Evolutionary conservation across 2,888 invertebrate species (phyloP).

Genomic region (Chelonus formosanus): DNA sequence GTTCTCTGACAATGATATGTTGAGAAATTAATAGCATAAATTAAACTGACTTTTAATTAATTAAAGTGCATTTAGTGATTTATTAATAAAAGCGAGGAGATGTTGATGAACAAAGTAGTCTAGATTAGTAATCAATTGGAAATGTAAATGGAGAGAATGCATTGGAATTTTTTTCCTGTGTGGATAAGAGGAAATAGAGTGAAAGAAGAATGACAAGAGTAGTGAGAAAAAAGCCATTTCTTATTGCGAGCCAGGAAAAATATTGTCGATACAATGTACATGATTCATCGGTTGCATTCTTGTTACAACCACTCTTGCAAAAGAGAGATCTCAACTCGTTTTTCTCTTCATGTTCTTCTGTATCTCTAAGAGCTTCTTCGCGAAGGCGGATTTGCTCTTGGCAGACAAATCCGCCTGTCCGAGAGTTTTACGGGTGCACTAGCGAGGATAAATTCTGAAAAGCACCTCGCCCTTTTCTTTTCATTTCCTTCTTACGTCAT

Average conservation of each 20-base stretch:
- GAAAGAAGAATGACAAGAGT: conserved; percentile 3
- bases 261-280: conserved; percentile 37
- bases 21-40: too few relatives aligned
- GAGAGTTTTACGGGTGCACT: conserved; percentile 44
- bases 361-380: conserved; percentile 33
- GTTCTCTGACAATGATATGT: too few relatives aligned
- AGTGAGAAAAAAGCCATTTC: conserved; percentile 18
- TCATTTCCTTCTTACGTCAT: conserved; percentile 17
- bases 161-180: too few relatives aligned
- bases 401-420: conserved; percentile 51
- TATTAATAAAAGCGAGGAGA: too few relatives aligned
- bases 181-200: background rate
- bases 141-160: too few relatives aligned
- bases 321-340: conserved; percentile 14
- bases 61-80: too few relatives aligned
- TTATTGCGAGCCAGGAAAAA: conserved; percentile 28
- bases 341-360: conserved; percentile 13
- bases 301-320: conserved; percentile 16
- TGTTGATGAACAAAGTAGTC: too few relatives aligned
- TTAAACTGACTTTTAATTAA: too few relatives aligned
- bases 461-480: conserved; percentile 17
- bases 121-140: too few relatives aligned
- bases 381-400: conserved; percentile 45
- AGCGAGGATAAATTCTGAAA: conserved; percentile 30
- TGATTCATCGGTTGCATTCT: conserved; percentile 39